Conservation (phyloP, 2,113 vertebrate genomes). For the Embiotoca jacksoni region DNA sequence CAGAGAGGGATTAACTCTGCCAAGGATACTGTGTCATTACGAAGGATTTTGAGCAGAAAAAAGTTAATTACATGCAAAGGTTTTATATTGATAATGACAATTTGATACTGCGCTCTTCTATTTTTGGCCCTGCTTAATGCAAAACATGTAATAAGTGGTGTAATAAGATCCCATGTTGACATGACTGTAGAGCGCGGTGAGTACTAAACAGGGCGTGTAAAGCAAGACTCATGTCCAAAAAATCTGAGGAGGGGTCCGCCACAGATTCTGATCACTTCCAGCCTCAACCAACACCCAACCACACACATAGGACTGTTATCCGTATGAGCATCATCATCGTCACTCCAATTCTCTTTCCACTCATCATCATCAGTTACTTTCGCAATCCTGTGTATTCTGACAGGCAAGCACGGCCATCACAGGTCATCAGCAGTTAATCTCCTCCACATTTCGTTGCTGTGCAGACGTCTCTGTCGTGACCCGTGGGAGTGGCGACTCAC, state of each 20-base stretch:
- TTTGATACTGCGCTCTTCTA: slow-evolving; percentile 22
- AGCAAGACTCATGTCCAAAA: slow-evolving; percentile 68
- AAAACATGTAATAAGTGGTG: slow-evolving; percentile 7
- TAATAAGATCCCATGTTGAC: slow-evolving; percentile 46
- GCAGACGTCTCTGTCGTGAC: slow-evolving; percentile 80
- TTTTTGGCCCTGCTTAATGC: slow-evolving; percentile 12
- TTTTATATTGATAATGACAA: slow-evolving; percentile 41
- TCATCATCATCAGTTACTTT: slow-evolving; percentile 71
- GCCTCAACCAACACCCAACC: slow-evolving; percentile 48
- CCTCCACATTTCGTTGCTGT: slow-evolving; percentile 73
- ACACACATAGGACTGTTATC: slow-evolving; percentile 25
- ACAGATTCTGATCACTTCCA: slow-evolving; percentile 74
- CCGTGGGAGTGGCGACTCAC: slow-evolving; percentile 77
- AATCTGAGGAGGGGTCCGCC: slow-evolving; percentile 65
- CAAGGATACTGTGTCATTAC: slow-evolving; percentile 26
- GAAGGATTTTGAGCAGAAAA: neutral
- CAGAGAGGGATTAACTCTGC: neutral
- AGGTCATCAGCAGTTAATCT: slow-evolving; percentile 80
- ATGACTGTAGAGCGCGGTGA: slow-evolving; percentile 32
- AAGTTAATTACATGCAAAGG: slow-evolving; percentile 37
- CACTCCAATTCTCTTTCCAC: slow-evolving; percentile 53
- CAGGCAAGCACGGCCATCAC: slow-evolving; percentile 45
- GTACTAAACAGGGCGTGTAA: slow-evolving; percentile 60
- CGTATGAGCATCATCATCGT: slow-evolving; percentile 57
- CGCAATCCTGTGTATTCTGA: slow-evolving; percentile 67